Percentiles rank a stretch among this genome's conserved stretches.
These are phyloP conservation scores for Lasiommata megera DNA, from an alignment of 2,888 invertebrate species.

Conservation along the genomic window DNA sequence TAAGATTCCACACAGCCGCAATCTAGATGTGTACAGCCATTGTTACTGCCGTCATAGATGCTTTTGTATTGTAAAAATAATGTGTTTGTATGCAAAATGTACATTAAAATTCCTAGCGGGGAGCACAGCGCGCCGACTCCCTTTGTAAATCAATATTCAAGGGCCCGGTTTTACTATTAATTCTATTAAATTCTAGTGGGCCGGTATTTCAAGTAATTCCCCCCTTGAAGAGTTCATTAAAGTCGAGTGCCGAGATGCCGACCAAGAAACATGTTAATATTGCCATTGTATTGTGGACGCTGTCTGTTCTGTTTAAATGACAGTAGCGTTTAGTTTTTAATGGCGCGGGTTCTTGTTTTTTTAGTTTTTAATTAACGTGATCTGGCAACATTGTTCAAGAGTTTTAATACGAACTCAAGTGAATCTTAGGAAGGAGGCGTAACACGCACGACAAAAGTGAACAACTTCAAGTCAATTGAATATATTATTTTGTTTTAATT, in stretches of 20 bases:
- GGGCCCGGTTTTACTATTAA: conserved; percentile 26
- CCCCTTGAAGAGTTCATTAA: conserved; percentile 29
- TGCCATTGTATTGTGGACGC: conserved; percentile 23
- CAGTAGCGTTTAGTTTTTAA: conserved; percentile 8
- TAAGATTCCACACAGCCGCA: conserved; percentile 44
- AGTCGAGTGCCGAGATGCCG: conserved; percentile 18
- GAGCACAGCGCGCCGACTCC: conserved; percentile 34
- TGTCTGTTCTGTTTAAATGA: conserved; percentile 20
- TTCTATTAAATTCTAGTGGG: conserved; percentile 22
- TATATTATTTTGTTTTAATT: no score
- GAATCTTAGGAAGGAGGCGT: no score
- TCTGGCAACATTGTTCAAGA: background rate
- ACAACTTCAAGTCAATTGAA: no score
- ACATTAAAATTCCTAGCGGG: conserved; percentile 58
- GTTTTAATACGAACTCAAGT: background rate
- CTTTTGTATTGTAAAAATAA: conserved; percentile 52
- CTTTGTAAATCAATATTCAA: conserved; percentile 64
- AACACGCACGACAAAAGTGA: no score
- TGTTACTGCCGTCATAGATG: conserved; percentile 40
- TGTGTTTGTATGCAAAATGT: conserved; percentile 73
- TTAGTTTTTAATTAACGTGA: conserved; percentile 9
- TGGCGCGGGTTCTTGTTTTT: conserved; percentile 3
- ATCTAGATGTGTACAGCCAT: conserved; percentile 57
- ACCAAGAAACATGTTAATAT: conserved; percentile 25
- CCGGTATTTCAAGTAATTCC: conserved; percentile 32